Evolutionary conservation across 30 jellyfish, hydroid and myxozoan species (phyloP), one percentile per base, ranked within the genome.

Genomic region (Aurelia aurita complex sp. Pacific): DNA sequence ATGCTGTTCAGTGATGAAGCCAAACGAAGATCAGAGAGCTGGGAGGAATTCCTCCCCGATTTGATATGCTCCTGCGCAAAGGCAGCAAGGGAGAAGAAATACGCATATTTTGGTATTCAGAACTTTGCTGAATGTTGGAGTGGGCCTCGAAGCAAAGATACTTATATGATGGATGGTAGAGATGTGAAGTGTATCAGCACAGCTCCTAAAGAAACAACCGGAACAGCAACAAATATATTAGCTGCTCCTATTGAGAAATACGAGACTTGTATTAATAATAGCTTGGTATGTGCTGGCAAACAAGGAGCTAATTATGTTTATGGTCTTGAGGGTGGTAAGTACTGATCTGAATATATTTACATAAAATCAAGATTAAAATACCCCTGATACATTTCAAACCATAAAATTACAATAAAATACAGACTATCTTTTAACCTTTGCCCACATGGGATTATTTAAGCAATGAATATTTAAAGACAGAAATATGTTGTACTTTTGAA

Each of bases 41-140:
- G 98, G 98, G 92, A 92, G 33, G 90, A 75, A 66, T 92, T 85
- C 79, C 85, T 92, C 11, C 89, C 96, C 14, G 97, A 92, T 61
- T 55, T 92, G 74, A 86, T 92, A 17, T 92, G 98, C 81, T 36
- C 92, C 62, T 92, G 98, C 68, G 98, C 98, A 86, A 76, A 75
- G 60, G 90, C 96, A 5, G 85, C 96, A 5, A 86, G 78, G 42
- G 90, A 77, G 82, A 86, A 69, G 81, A 59, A 57, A 18, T 86
- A 86, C 33, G 54, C 86, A 29, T 65, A 60, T 63, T 86, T 86
- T 50, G 96, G 96, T 33, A 86, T 86, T 50, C 96, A 86, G 62
- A 78, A 77, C 35, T 76, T 35, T 14, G 89, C 96, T 0, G 90
- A 86, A 34, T 86, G 96, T 68, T 86, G 96, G 96, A 86, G 96